Evolutionary conservation across 2,113 vertebrate genomes (phyloP).

Genomic region (Toxotes jaculatrix): DNA sequence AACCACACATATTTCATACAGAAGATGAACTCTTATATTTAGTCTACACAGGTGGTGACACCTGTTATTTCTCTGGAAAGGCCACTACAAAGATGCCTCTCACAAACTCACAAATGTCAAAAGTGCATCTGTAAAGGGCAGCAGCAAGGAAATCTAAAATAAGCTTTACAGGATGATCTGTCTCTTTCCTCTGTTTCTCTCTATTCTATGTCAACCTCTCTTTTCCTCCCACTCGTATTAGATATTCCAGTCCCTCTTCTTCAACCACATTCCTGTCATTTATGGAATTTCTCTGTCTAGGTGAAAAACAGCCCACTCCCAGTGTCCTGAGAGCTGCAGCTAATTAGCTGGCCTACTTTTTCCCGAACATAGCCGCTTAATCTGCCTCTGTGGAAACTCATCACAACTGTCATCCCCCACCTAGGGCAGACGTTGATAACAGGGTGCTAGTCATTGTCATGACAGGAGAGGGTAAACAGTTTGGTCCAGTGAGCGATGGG

Average conservation of each 20-base stretch:
- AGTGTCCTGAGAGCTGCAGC: constrained; percentile 54
- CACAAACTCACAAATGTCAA: constrained; percentile 12
- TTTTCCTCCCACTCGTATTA: constrained; percentile 51
- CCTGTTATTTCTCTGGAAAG: neutral
- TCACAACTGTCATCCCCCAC: constrained; percentile 65
- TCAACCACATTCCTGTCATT: constrained; percentile 71
- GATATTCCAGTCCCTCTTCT: constrained; percentile 47
- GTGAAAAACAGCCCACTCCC: constrained; percentile 70
- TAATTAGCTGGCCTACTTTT: constrained; percentile 80
- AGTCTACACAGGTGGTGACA: neutral
- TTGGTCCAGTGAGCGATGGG: constrained; percentile 63
- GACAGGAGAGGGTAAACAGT: constrained; percentile 74
- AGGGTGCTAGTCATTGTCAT: constrained; percentile 60
- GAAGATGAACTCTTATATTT: neutral
- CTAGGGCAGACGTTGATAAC: constrained; percentile 66
- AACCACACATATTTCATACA: neutral
- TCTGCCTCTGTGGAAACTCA: constrained; percentile 69
- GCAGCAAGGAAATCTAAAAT: constrained; percentile 15
- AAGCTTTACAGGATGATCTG: constrained; percentile 33
- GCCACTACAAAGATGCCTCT: neutral
- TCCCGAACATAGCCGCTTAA: constrained; percentile 56
- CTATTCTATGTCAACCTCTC: constrained; percentile 38
- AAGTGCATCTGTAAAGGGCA: constrained; percentile 4
- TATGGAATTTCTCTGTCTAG: constrained; percentile 70
- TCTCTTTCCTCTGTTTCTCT: constrained; percentile 25